Base-by-base conservation (phyloP, 2,888 invertebrate species). In the Chesias legatella region DNA sequence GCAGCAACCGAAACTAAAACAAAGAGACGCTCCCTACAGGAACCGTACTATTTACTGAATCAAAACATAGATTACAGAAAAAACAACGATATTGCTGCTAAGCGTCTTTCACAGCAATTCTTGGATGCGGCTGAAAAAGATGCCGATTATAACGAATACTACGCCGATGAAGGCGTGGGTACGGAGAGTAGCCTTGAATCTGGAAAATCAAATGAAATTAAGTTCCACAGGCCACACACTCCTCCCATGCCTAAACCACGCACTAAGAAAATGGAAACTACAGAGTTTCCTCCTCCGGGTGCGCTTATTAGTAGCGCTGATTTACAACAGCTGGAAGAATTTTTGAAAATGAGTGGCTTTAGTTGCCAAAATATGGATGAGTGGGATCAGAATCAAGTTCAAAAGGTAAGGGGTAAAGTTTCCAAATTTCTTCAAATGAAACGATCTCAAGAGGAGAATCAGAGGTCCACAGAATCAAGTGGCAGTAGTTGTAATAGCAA, bases 21-120 rank as follows among this genome's bases (percentile, higher is more conserved):
- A 27, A 94, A 94, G 67, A 84, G 94, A 32, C 90, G 93, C 73
- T 94, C 94, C n/a, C 74, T 94, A 33, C 94, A 93, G 67, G 94
- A 94, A 63, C 93, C 94, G 0, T 92, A 92, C 58, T 92, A 91
- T 63, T 76, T 90, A 48, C 90, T 85, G 58, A 89, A 89, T 60
- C 86, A 85, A 67, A 85, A 83, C 51, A 62, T 78, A 39, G 88
- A 85, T 54, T 84, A 69, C 74, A 82, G 83, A 44, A 89, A 89
- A 60, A 89, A 89, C 57, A 89, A 89, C 41, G 89, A 89, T 75
- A 51, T 89, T 45, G 89, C 89, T 7, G 89, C 89, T 3, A 89
- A 88, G 63, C 69, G 89, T 47, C 57, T 89, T 37, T 89, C 89
- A 1, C 88, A 89, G 59, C 89, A 89, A 47, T 89, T 89, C 50